A percentile compares a stretch with the other conserved stretches of the same genome.
These are phyloP conservation scores for Eupithecia pulchellata DNA, from an alignment of 2,888 invertebrate genomes.

Conservation along the genomic window DNA sequence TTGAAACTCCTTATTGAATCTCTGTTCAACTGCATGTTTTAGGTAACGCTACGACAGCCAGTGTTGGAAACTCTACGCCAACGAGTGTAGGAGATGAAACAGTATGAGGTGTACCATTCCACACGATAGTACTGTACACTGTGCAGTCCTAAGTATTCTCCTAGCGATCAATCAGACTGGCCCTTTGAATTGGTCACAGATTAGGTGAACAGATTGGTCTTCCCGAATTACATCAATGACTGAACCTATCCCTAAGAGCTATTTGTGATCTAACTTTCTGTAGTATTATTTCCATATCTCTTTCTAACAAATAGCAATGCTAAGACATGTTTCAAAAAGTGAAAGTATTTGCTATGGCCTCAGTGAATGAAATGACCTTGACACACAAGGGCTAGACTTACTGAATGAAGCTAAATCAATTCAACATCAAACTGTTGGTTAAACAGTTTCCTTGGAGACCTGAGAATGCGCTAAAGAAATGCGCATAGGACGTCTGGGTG, in stretches of 20 bases:
- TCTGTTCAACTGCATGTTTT: constrained; percentile 96
- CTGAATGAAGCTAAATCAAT: constrained; percentile 11
- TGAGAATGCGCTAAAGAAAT: constrained; percentile 21
- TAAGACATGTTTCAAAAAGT: too few relatives aligned
- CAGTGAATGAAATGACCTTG: neutral
- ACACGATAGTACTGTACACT: too few relatives aligned
- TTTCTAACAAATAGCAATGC: neutral
- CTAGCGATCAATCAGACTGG: neutral
- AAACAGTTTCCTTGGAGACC: constrained; percentile 15
- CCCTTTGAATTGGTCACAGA: too few relatives aligned
- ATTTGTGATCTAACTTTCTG: too few relatives aligned
- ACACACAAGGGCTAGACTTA: neutral
- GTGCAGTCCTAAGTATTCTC: too few relatives aligned
- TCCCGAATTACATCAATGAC: neutral
- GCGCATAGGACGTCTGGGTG: constrained; percentile 21
- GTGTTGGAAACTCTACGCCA: constrained; percentile 96
- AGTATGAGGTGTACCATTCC: too few relatives aligned
- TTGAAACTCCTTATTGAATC: constrained; percentile 86
- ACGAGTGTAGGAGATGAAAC: constrained; percentile 91
- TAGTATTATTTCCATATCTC: neutral
- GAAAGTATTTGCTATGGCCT: neutral
- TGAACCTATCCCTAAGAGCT: too few relatives aligned
- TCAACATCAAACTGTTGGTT: constrained; percentile 8
- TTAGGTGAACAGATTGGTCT: too few relatives aligned
- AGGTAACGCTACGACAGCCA: constrained; percentile 96